A percentile compares a stretch with the other conserved stretches of the same genome.
phyloP scores from a whole-genome alignment of 2,888 invertebrate species.

The Orthonychiurus folsomi region DNA sequence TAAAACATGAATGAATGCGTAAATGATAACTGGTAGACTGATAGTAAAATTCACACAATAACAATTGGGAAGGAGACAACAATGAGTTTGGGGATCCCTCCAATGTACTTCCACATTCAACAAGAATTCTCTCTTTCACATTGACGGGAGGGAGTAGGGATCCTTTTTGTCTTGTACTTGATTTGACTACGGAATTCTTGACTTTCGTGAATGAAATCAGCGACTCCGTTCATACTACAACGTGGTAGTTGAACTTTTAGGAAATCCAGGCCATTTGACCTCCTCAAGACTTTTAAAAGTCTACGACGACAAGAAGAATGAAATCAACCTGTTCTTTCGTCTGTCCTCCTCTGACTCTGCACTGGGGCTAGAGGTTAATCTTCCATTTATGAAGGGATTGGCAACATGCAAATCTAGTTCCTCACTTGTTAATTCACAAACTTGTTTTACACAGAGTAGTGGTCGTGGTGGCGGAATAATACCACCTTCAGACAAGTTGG shows the following conservation, averaged over 20 bases:
- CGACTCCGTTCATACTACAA: not conserved
- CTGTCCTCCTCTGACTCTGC: not conserved
- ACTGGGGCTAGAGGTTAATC: not conserved
- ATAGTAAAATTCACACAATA: too few relatives aligned
- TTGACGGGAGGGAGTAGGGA: too few relatives aligned
- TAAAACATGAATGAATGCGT: too few relatives aligned
- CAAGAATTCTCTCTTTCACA: constrained; percentile 1
- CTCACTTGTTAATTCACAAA: not conserved
- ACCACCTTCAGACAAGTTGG: constrained; percentile 5
- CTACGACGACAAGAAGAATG: not conserved
- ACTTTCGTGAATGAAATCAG: not conserved
- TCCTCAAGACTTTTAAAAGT: not conserved
- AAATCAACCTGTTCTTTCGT: constrained; percentile 16
- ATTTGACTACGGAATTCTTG: not conserved
- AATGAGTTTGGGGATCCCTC: too few relatives aligned
- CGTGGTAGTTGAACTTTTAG: not conserved
- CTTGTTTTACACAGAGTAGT: not conserved
- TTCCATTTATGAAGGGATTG: too few relatives aligned
- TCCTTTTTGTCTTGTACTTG: too few relatives aligned
- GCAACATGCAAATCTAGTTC: constrained; percentile 2
- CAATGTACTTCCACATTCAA: too few relatives aligned
- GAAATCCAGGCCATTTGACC: not conserved
- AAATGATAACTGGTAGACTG: too few relatives aligned
- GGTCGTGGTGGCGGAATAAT: too few relatives aligned
- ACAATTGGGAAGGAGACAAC: too few relatives aligned